Conservation (phyloP, 2,888 invertebrate genomes). For the Deladenus siricidicola region DNA sequence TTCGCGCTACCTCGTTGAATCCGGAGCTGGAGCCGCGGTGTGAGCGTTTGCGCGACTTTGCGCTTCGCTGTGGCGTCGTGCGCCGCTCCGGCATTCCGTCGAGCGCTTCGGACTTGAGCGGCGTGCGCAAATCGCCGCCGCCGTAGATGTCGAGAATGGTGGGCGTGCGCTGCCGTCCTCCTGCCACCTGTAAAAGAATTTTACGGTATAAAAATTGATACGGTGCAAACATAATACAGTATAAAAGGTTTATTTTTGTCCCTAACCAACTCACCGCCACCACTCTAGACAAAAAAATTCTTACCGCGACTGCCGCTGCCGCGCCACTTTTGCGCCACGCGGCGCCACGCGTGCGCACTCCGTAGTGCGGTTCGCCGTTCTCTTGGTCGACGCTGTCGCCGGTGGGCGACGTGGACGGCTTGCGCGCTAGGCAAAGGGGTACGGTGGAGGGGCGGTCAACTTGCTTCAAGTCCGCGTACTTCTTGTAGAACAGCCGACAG, state of each 20-base stretch:
- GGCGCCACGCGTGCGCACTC: constrained; percentile 18
- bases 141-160: constrained; percentile 3
- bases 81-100: constrained; percentile 11
- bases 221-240: too few relatives aligned
- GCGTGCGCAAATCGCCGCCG: constrained; percentile 8
- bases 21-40: background rate
- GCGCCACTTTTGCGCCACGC: background rate
- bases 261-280: too few relatives aligned
- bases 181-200: background rate
- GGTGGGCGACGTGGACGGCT: constrained; percentile 1
- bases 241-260: too few relatives aligned
- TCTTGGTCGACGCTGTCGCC: constrained; percentile 8
- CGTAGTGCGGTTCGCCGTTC: background rate
- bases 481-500: constrained; percentile 69
- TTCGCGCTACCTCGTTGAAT: background rate
- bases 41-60: background rate
- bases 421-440: constrained; percentile 11
- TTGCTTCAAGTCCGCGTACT: constrained; percentile 66
- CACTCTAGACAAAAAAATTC: too few relatives aligned
- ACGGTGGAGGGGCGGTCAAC: constrained; percentile 53
- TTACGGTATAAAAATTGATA: too few relatives aligned
- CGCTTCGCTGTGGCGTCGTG: constrained; percentile 12
- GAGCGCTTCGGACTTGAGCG: constrained; percentile 6
- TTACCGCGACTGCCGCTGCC: background rate
- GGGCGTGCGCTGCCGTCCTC: background rate